Conservation (phyloP, 2,113 vertebrate genomes). For the Monopterus albus region DNA sequence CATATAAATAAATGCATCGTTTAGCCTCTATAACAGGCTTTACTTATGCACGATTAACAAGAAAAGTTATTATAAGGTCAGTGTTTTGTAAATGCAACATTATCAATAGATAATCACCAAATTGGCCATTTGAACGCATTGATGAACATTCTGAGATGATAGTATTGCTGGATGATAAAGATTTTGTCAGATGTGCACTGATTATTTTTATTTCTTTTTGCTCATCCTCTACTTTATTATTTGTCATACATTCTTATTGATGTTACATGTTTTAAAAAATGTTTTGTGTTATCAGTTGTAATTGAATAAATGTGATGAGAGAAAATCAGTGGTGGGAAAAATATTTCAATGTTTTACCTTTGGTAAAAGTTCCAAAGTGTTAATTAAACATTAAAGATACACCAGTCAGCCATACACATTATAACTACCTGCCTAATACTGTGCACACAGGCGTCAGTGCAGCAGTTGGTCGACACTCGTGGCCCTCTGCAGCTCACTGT, state of each 20-base stretch:
- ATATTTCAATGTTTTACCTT: not conserved
- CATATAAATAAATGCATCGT: conserved; percentile 54
- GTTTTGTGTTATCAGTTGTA: not conserved
- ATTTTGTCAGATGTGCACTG: not conserved
- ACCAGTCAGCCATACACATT: no score
- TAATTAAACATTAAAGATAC: no score
- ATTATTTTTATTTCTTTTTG: conserved; percentile 5
- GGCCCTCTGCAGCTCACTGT: no score
- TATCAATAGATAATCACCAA: conserved; percentile 9
- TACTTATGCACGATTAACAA: conserved; percentile 8
- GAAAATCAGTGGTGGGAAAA: not conserved
- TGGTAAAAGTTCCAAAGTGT: no score
- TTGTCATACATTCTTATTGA: conserved; percentile 12
- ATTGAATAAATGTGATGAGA: not conserved
- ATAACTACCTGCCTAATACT: no score
- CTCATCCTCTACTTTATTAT: conserved; percentile 27
- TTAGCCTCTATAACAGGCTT: conserved; percentile 36
- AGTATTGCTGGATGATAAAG: not conserved
- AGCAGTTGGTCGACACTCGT: no score
- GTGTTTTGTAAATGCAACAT: conserved; percentile 11
- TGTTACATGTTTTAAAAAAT: not conserved
- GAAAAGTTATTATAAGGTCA: conserved; percentile 22
- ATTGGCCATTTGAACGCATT: not conserved
- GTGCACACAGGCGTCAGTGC: no score
- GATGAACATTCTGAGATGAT: conserved; percentile 1